phyloP scores from a whole-genome alignment of 2,888 invertebrate species.

The Caenorhabditis sp. region DNA sequence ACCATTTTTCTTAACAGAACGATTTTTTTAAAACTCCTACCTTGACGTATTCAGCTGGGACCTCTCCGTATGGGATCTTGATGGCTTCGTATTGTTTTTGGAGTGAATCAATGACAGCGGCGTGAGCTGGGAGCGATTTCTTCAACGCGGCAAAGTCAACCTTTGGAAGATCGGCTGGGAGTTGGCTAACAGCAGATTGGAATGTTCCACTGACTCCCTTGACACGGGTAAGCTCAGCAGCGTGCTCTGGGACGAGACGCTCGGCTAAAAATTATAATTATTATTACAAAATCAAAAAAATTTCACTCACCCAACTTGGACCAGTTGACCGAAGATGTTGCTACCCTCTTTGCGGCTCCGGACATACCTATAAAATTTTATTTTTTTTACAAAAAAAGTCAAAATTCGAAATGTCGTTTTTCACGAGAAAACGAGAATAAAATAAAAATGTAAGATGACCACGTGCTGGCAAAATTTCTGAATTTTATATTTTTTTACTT shows the following conservation, averaged over 20 bases:
- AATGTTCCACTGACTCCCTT: conserved; percentile 67
- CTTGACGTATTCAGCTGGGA: conserved; percentile 61
- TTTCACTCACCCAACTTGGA: conserved; percentile 57
- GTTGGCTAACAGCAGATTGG: conserved; percentile 61
- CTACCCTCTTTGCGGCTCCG: conserved; percentile 68
- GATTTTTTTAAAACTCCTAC: conserved; percentile 9
- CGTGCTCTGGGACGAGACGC: conserved; percentile 56
- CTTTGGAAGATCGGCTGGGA: conserved; percentile 69
- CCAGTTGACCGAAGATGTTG: conserved; percentile 68
- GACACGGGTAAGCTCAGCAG: conserved; percentile 63
- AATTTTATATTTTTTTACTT: neutral
- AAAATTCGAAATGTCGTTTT: neutral
- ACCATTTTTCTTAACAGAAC: neutral
- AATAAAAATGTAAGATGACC: neutral
- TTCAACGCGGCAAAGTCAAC: conserved; percentile 69
- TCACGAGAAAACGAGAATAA: neutral
- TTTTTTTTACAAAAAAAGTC: neutral
- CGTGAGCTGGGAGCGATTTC: conserved; percentile 68
- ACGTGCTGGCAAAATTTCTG: too few relatives aligned
- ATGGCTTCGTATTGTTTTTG: conserved; percentile 70
- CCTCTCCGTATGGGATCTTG: conserved; percentile 69
- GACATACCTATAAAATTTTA: conserved; percentile 54
- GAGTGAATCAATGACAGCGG: conserved; percentile 64
- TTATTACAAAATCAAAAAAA: conserved; percentile 7
- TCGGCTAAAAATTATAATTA: conserved; percentile 28